Evolutionary conservation across 2,797 vertebrate genomes (phyloP).

Genomic region (Paratrypauchen microcephalus): DNA sequence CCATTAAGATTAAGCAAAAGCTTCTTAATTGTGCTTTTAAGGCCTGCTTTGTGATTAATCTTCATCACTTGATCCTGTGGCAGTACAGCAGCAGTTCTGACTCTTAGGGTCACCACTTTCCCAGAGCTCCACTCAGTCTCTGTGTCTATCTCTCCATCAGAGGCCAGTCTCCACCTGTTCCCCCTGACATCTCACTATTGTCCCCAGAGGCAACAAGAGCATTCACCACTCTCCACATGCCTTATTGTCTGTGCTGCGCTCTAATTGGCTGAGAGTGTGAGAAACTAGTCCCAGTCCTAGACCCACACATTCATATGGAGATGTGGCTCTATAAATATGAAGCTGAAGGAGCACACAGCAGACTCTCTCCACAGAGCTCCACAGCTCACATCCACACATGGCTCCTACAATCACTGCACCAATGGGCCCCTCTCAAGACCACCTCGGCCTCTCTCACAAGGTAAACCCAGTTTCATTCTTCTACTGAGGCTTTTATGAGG

Average conservation of each 20-base stretch:
- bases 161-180: slow-evolving; percentile 50
- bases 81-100: slow-evolving; percentile 42
- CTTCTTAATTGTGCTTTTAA: slow-evolving; percentile 3
- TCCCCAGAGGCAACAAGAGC: slow-evolving; percentile 38
- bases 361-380: slow-evolving; percentile 65
- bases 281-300: slow-evolving; percentile 69
- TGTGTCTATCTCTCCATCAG: slow-evolving; percentile 18
- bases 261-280: slow-evolving; percentile 80
- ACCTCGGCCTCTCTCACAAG: slow-evolving; percentile 62
- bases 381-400: slow-evolving; percentile 48
- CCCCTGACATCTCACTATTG: slow-evolving; percentile 49
- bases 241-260: slow-evolving; percentile 50
- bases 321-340: slow-evolving; percentile 83
- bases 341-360: slow-evolving; percentile 53
- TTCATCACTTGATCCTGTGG: slow-evolving; percentile 21
- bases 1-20: neutral
- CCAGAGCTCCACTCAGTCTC: slow-evolving; percentile 46
- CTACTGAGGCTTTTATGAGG: neutral
- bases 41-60: slow-evolving; percentile 11
- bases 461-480: slow-evolving; percentile 56
- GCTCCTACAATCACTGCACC: slow-evolving; percentile 72
- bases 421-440: slow-evolving; percentile 58
- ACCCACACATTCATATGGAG: slow-evolving; percentile 76
- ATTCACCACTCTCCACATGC: slow-evolving; percentile 37
- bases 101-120: slow-evolving; percentile 62